Base-by-base conservation (phyloP, 2,113 vertebrate genomes). In the Dasyurus viverrinus region DNA sequence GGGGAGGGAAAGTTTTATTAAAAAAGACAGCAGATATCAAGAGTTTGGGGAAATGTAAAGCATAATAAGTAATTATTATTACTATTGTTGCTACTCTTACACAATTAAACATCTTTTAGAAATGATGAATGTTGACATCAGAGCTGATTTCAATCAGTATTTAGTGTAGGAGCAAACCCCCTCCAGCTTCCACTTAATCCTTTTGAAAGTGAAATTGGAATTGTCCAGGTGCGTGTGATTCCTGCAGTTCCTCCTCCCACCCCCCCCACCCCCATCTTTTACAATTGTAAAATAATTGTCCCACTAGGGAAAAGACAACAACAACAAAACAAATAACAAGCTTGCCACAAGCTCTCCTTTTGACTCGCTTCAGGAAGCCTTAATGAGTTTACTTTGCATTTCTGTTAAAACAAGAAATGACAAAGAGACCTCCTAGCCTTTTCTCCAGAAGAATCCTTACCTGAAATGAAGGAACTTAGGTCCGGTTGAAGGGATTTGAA, bases 401-500 rank as follows among this genome's bases (percentile, higher is more conserved):
- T 54, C 2, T 2, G 9, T 26, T 93, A 95, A 90, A 92, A 60
- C 42, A 27, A 68, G 9, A 46, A 90, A 54, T 52, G 24, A 84
- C n/a, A 23, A 2, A 84, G 53, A 92, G n/a, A 36, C 48, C 54
- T 50, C 54, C 53, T 27, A 8, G 42, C 42, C 89, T 94, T 94
- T 91, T 94, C 91, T 24, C 12, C 1, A 90, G 50, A 47, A 48
- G 47, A 91, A 96, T 93, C 54, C 30, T 96, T 98, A 99, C 99
- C 99, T 98, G 99, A 99, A 98, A 99, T 99, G 92, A 99, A 99
- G 91, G 99, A 99, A 0, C 98, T 99, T 23, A 99, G 98, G 96
- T 99, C 99, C 0, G 99, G 99, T 98, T 99, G 99, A 57, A 99
- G 98, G 91, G 98, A 99, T 95, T 96, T 99, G 97, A 99, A 99